Conservation (phyloP, 2,113 vertebrate genomes). For the Archocentrus centrarchus region DNA sequence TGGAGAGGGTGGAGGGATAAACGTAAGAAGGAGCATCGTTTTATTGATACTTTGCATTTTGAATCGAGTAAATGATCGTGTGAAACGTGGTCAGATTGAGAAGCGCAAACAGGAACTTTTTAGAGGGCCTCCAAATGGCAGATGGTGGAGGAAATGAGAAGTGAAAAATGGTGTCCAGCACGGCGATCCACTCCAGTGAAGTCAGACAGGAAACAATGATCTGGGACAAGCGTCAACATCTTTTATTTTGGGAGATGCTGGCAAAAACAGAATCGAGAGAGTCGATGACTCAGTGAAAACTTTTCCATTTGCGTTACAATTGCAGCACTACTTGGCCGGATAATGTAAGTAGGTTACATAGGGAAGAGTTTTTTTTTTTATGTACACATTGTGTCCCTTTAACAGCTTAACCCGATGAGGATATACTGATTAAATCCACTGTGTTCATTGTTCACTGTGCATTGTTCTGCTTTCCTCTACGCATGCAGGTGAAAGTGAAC, state of each 20-base stretch:
- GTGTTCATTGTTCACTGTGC: not conserved
- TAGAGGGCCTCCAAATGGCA: not conserved
- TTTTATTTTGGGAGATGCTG: not conserved
- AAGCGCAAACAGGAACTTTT: not conserved
- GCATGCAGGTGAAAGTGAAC: not conserved
- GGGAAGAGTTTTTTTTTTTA: not conserved
- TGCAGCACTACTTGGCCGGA: not conserved
- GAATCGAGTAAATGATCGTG: not conserved
- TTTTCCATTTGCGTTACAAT: not conserved
- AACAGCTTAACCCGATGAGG: slow-evolving; percentile 1
- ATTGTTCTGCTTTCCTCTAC: not conserved
- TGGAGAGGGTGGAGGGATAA: not conserved
- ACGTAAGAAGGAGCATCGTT: not conserved
- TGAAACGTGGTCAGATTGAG: not conserved
- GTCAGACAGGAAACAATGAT: slow-evolving; percentile 20
- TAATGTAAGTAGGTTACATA: not conserved
- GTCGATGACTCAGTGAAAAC: not conserved
- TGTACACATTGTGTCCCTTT: not conserved
- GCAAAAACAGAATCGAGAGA: not conserved
- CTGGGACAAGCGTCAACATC: slow-evolving; percentile 9
- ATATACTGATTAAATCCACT: not conserved
- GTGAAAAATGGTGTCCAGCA: slow-evolving; percentile 18
- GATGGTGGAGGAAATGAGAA: slow-evolving; percentile 33
- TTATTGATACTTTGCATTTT: not conserved
- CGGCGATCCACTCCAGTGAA: slow-evolving; percentile 14